Conservation (phyloP, 2,113 vertebrate species). For the Oncorhynchus keta region DNA sequence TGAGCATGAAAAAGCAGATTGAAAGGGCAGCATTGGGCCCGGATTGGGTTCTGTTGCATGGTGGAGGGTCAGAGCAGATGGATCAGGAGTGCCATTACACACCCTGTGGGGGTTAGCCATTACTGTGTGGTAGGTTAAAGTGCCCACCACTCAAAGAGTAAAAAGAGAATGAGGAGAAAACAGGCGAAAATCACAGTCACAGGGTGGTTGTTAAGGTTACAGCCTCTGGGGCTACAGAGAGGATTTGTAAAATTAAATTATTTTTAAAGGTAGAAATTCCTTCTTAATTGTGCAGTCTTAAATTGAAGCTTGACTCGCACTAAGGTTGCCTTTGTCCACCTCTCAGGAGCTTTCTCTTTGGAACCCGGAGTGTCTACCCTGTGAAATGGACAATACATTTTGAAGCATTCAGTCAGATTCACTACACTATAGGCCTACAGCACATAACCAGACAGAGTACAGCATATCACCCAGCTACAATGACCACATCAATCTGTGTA, state of each 20-base stretch:
- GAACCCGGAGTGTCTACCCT: too few relatives aligned
- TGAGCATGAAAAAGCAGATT: conserved; percentile 55
- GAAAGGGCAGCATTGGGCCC: conserved; percentile 60
- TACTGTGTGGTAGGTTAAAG: conserved; percentile 73
- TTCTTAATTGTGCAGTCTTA: too few relatives aligned
- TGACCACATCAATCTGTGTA: too few relatives aligned
- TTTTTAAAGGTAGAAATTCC: too few relatives aligned
- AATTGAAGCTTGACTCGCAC: background rate
- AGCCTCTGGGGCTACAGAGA: background rate
- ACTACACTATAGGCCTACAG: too few relatives aligned
- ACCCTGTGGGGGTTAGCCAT: conserved; percentile 62
- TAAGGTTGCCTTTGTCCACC: background rate
- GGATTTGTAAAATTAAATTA: background rate
- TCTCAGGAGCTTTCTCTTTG: too few relatives aligned
- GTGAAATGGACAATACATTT: too few relatives aligned
- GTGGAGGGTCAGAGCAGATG: conserved; percentile 66
- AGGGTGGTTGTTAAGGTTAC: conserved; percentile 7
- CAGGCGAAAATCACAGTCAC: conserved; percentile 32
- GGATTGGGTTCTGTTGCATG: conserved; percentile 39
- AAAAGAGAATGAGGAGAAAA: conserved; percentile 32
- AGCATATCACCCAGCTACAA: too few relatives aligned
- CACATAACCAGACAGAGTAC: too few relatives aligned
- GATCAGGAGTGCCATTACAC: conserved; percentile 68
- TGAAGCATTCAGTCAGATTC: too few relatives aligned
- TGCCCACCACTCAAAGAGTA: conserved; percentile 61